A percentile compares a stretch with the other conserved stretches of the same genome.
Conservation (phyloP, 2,888 invertebrate species). For the Apeira syringaria region DNA sequence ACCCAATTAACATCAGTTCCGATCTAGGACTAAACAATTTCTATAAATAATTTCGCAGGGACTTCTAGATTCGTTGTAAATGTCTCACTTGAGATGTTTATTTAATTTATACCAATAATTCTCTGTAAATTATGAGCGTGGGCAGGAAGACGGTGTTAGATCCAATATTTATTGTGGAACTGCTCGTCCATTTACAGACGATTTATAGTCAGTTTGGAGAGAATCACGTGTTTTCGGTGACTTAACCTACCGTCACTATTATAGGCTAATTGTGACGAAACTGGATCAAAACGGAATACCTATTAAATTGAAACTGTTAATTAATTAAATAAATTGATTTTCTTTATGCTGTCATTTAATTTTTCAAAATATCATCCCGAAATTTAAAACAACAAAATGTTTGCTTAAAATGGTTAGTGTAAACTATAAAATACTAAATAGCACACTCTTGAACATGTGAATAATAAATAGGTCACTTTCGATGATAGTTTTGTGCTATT, state of each 20-base stretch:
- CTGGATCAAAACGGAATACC: conserved; percentile 16
- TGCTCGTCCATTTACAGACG: conserved; percentile 65
- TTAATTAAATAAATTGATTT: conserved; percentile 5
- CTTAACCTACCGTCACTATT: conserved; percentile 30
- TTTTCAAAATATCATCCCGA: too few relatives aligned
- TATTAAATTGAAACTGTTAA: conserved; percentile 14
- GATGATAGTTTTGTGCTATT: too few relatives aligned
- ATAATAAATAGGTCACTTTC: too few relatives aligned
- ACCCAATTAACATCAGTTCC: conserved; percentile 47
- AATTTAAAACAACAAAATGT: too few relatives aligned
- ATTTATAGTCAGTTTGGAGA: conserved; percentile 59
- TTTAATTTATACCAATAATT: conserved; percentile 79
- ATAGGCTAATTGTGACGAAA: conserved; percentile 29
- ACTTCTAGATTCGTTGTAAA: conserved; percentile 66
- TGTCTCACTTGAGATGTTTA: conserved; percentile 75
- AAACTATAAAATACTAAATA: too few relatives aligned
- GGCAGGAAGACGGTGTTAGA: conserved; percentile 78
- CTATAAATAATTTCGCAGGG: conserved; percentile 56
- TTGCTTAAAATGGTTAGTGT: too few relatives aligned
- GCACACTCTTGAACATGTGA: too few relatives aligned
- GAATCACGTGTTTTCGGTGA: conserved; percentile 42
- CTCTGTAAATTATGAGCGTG: conserved; percentile 74
- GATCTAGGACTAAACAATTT: conserved; percentile 39
- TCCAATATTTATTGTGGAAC: conserved; percentile 76
- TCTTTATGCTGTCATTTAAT: neutral